Percentiles rank a stretch among this genome's conserved stretches.
Conservation (phyloP, 1,140 invertebrate species). For the Meloidogyne hapla region DNA sequence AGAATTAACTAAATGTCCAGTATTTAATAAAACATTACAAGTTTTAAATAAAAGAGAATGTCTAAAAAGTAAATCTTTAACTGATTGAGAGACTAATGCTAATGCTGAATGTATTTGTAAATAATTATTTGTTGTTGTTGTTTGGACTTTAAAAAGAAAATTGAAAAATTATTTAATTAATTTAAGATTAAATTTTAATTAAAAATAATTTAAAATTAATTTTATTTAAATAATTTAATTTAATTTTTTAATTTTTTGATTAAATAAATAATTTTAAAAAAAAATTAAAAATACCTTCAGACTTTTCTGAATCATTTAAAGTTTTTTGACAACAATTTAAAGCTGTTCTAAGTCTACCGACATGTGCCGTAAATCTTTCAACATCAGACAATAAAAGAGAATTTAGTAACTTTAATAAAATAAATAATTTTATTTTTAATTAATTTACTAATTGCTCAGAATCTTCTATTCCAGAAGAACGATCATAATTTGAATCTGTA, state of each 20-base stretch:
- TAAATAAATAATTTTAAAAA: too few relatives aligned
- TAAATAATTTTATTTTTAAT: not conserved
- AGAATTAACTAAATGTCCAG: constrained; percentile 58
- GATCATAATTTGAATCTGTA: not conserved
- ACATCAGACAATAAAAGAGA: not conserved
- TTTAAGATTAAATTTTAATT: too few relatives aligned
- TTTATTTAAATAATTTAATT: too few relatives aligned
- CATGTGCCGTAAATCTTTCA: not conserved
- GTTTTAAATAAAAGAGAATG: constrained; percentile 58
- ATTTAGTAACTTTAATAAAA: not conserved
- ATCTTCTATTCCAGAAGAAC: not conserved
- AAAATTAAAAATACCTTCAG: not conserved
- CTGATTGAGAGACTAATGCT: constrained; percentile 57
- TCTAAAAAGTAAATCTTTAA: constrained; percentile 54
- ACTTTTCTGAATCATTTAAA: not conserved
- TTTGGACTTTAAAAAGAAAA: not conserved
- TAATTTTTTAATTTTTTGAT: too few relatives aligned
- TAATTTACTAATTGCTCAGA: not conserved
- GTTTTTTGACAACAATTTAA: not conserved
- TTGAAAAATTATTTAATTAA: too few relatives aligned
- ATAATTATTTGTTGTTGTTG: constrained; percentile 46
- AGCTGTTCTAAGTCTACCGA: not conserved
- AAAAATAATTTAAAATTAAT: too few relatives aligned
- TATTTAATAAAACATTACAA: constrained; percentile 53
- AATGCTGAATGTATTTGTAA: constrained; percentile 58